phyloP scores from a whole-genome alignment of 2,797 vertebrate species.

The Bufotes viridis region DNA sequence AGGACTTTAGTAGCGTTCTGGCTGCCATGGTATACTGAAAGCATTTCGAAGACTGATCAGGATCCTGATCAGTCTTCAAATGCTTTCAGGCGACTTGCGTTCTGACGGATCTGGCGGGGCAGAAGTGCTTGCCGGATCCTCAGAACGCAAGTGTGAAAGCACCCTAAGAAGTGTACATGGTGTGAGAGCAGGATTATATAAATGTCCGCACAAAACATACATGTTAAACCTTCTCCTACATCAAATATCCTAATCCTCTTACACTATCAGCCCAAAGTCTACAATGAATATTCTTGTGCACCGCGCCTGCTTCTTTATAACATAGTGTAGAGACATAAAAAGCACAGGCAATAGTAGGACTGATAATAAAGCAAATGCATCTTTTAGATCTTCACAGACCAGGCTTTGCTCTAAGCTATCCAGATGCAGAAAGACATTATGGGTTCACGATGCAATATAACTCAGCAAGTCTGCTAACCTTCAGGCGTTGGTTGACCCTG shows the following conservation, averaged over 20 bases:
- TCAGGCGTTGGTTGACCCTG: constrained; percentile 31
- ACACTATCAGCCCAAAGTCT: neutral
- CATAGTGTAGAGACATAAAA: neutral
- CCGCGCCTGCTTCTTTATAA: neutral
- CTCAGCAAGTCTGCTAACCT: constrained; percentile 41
- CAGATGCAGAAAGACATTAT: constrained; percentile 47
- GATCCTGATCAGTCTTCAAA: too few species aligned
- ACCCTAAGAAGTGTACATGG: neutral
- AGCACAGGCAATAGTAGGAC: neutral
- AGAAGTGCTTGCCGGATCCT: too few species aligned
- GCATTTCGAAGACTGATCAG: too few species aligned
- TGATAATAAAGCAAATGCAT: neutral
- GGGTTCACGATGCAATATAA: constrained; percentile 32
- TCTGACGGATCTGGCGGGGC: too few species aligned
- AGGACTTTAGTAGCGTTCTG: too few species aligned
- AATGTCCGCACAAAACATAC: neutral
- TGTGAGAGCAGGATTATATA: neutral
- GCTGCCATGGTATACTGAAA: too few species aligned
- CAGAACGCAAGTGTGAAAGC: too few species aligned
- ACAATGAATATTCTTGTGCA: neutral
- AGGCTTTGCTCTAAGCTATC: constrained; percentile 38
- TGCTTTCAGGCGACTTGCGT: too few species aligned
- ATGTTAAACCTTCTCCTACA: neutral
- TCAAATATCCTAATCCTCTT: neutral
- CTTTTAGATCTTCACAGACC: constrained; percentile 6